phyloP scores from a whole-genome alignment of 2,797 vertebrate species.

The Anguilla pacifica region DNA sequence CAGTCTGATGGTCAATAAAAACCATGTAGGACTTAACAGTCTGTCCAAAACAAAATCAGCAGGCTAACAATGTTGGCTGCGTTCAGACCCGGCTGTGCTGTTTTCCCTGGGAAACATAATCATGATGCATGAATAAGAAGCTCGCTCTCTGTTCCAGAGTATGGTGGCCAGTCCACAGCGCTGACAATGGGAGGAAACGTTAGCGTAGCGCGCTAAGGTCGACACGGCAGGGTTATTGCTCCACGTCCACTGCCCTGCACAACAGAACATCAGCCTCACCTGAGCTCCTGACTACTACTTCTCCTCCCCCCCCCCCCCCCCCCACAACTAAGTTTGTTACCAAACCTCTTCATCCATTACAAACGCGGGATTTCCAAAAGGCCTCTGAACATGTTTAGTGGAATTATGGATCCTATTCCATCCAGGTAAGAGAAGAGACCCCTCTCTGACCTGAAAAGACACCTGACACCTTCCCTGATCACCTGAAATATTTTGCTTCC shows the following conservation, averaged over 20 bases:
- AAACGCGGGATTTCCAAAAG: neutral
- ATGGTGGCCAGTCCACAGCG: neutral
- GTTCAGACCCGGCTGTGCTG: neutral
- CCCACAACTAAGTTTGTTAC: neutral
- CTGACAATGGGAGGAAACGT: neutral
- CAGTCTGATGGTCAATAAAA: neutral
- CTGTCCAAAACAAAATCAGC: neutral
- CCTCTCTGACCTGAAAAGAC: neutral
- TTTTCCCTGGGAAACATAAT: neutral
- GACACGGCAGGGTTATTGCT: neutral
- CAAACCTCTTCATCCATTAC: neutral
- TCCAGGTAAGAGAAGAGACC: too few species aligned
- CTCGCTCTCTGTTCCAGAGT: neutral
- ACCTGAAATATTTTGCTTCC: neutral
- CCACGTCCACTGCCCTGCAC: neutral
- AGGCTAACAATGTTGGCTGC: neutral
- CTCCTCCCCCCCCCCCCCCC: too few species aligned
- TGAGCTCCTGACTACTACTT: too few species aligned
- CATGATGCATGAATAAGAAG: neutral
- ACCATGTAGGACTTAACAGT: neutral
- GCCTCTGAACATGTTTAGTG: neutral
- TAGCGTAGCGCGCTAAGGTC: neutral
- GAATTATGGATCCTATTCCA: neutral
- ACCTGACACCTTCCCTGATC: neutral
- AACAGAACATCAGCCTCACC: neutral